Evolutionary conservation across 2,888 invertebrate genomes (phyloP).

Genomic region (Cosmia pyralina): DNA sequence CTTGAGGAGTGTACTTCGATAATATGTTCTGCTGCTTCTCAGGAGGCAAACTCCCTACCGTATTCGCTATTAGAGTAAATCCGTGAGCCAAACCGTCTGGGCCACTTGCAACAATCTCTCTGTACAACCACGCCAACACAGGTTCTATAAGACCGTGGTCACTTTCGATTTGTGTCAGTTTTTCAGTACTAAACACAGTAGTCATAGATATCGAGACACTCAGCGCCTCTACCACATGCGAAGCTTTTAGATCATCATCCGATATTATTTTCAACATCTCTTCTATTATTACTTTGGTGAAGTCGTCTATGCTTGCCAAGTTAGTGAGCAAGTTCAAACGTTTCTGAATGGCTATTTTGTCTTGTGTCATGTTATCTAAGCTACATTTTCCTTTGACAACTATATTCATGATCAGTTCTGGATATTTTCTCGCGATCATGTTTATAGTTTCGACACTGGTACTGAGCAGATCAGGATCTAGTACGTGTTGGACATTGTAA

Average conservation of each 20-base stretch:
- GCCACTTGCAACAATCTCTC: conserved; percentile 72
- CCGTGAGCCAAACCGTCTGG: conserved; percentile 75
- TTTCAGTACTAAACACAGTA: conserved; percentile 78
- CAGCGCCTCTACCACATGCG: conserved; percentile 80
- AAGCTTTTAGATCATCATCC: conserved; percentile 72
- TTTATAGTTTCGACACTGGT: conserved; percentile 88
- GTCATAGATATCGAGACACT: conserved; percentile 78
- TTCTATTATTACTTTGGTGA: conserved; percentile 84
- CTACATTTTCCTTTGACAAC: conserved; percentile 87
- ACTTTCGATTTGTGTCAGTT: conserved; percentile 84
- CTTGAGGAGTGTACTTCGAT: conserved; percentile 71
- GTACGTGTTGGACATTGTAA: conserved; percentile 84
- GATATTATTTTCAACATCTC: conserved; percentile 83
- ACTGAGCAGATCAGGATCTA: conserved; percentile 82
- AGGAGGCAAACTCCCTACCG: conserved; percentile 77
- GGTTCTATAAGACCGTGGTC: conserved; percentile 84
- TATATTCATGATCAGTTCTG: conserved; percentile 87
- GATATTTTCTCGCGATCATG: conserved; percentile 87
- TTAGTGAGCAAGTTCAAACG: conserved; percentile 84
- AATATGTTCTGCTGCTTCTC: conserved; percentile 79
- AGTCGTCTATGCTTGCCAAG: conserved; percentile 86
- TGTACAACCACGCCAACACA: conserved; percentile 80
- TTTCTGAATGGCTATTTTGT: conserved; percentile 78
- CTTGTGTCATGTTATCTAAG: conserved; percentile 76
- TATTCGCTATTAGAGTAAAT: conserved; percentile 79